Evolutionary conservation across 2,888 invertebrate species (phyloP).

Genomic region (Agrochola macilenta): DNA sequence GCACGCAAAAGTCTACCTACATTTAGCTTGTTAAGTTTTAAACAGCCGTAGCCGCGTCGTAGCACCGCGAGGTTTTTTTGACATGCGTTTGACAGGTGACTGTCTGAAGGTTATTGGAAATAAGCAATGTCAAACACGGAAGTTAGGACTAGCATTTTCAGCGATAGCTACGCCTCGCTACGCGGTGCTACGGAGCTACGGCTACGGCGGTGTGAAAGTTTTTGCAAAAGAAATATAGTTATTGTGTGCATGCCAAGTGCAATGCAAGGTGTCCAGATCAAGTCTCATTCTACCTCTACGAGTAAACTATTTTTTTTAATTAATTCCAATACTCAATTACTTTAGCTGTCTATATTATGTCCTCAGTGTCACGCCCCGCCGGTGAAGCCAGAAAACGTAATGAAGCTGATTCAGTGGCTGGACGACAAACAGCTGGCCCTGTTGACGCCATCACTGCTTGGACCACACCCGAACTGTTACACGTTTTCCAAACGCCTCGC

Average conservation of each 20-base stretch:
- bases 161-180: background rate
- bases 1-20: background rate
- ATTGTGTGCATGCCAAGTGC: background rate
- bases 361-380: conserved; percentile 92
- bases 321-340: background rate
- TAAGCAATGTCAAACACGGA: background rate
- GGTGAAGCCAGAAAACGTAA: conserved; percentile 93
- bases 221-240: background rate
- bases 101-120: too few relatives aligned
- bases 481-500: conserved; percentile 98
- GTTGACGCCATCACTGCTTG: conserved; percentile 92
- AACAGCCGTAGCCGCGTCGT: background rate
- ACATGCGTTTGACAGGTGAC: too few relatives aligned
- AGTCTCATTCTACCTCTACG: background rate
- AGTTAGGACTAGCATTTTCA: background rate
- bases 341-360: conserved; percentile 5
- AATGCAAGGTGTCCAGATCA: background rate
- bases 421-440: conserved; percentile 92
- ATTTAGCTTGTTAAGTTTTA: background rate
- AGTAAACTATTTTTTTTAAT: background rate
- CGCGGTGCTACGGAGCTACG: background rate
- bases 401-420: conserved; percentile 93
- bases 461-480: conserved; percentile 97
- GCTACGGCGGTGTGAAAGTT: background rate
- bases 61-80: too few relatives aligned